Conservation (phyloP, 2,113 vertebrate species). For the Anser brachyrhynchus region DNA sequence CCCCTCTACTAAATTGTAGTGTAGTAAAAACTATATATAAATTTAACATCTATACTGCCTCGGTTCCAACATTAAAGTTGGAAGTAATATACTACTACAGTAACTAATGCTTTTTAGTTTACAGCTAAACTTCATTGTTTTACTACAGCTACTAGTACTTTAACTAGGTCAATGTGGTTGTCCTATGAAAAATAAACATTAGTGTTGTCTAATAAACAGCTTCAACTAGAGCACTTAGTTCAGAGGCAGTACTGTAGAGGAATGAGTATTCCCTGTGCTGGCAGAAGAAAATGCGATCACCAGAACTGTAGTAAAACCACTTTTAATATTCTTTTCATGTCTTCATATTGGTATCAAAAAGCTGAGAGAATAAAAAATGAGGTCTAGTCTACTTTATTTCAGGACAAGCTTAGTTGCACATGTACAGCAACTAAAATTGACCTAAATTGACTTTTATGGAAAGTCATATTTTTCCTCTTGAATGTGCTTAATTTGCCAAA, state of each 20-base stretch:
- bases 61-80: not conserved
- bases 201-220: not conserved
- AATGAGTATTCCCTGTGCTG: not conserved
- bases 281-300: not conserved
- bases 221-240: not conserved
- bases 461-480: not conserved
- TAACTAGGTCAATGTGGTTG: not conserved
- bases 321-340: no score
- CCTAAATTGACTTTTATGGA: not conserved
- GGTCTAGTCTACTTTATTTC: not conserved
- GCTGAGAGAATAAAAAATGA: not conserved
- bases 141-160: not conserved
- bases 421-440: not conserved
- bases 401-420: no score
- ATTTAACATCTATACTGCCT: not conserved
- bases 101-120: not conserved
- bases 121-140: not conserved
- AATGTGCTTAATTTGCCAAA: not conserved
- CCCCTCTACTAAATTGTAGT: not conserved
- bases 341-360: not conserved
- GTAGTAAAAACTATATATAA: not conserved
- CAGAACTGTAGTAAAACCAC: not conserved
- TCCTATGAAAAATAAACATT: not conserved
- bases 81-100: not conserved
- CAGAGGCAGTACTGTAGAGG: not conserved